Percentiles rank a stretch among this genome's conserved stretches.
These are phyloP conservation scores for Brachionus paranguensis DNA, from an alignment of 1,140 invertebrate genomes.

Conservation along the genomic window DNA sequence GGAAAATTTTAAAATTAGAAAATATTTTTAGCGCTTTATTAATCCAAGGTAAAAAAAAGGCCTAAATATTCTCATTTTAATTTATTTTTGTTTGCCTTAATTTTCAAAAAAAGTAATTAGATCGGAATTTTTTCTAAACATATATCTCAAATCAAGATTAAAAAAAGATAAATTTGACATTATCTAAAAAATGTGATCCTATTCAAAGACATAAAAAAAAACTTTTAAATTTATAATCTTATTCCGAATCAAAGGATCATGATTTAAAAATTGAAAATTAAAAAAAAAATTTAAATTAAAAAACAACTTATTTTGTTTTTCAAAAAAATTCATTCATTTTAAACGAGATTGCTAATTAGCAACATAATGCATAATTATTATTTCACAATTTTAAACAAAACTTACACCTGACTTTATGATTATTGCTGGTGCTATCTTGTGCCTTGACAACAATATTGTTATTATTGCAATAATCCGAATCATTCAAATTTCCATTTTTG, in stretches of 20 bases:
- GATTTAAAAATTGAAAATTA: not conserved
- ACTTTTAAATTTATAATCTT: too few relatives aligned
- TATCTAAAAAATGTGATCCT: not conserved
- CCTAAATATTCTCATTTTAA: not conserved
- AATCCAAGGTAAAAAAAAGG: too few relatives aligned
- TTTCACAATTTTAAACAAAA: not conserved
- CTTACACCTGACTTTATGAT: constrained; percentile 23
- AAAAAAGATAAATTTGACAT: not conserved
- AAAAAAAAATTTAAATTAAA: not conserved
- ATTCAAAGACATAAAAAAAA: not conserved
- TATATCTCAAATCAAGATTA: not conserved
- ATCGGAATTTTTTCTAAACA: not conserved
- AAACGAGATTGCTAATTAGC: not conserved
- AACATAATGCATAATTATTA: not conserved
- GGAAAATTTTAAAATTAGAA: not conserved
- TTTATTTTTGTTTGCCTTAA: not conserved
- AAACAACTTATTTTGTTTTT: too few relatives aligned
- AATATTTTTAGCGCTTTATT: not conserved
- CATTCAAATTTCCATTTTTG: not conserved
- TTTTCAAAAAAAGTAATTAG: not conserved
- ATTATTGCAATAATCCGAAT: constrained; percentile 22
- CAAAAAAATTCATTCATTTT: not conserved
- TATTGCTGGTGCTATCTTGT: not conserved
- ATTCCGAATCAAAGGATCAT: not conserved
- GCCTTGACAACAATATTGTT: constrained; percentile 19